Evolutionary conservation across 2,797 vertebrate species (phyloP), one percentile per base, ranked within the genome.

Genomic region (Gymnothorax reevesii): DNA sequence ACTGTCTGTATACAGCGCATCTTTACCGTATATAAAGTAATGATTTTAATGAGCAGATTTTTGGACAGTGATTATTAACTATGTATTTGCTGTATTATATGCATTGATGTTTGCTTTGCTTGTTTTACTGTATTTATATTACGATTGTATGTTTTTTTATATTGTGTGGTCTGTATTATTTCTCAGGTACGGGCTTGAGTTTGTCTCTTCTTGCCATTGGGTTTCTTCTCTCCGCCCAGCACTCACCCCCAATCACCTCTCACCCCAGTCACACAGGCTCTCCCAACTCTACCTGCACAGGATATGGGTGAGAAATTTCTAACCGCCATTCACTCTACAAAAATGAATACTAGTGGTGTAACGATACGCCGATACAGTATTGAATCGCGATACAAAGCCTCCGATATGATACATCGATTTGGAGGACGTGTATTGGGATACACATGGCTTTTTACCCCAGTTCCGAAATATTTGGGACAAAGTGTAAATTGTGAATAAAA

Each of bases 191-290:
- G 7, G 94, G 94, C 85, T 87, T 98, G 88, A 98, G 98, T 83
- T 96, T 99, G 89, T 89, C 96, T 91, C 90, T 99, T 90, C 93
- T 99, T 91, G 98, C 96, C 84, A 88, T 95, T 33, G 98, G 98
- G 86, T 99, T 99, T 93, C 96, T 99, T 90, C 93, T 99, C 0
- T 97, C 99, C 2, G 98, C 99, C 85, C 97, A 98, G 92, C 95
- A 97, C 92, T 98, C 97, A 33, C 98, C 98, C 87, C 95, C 94
- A 22, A 92, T 99, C 92, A 98, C 96, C 86, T 92, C 97, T 88
- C 96, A 96, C 90, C 96, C 97, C 8, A 86, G 94, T 77, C 95
- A 96, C 93, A 97, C 97, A 5, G 91, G 93, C 15, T 92, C 92
- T 89, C 94, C 94, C 90, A 99, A 99, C 91, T 94, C 96, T 0